Conservation (phyloP, 2,797 vertebrate genomes). For the Menidia menidia region DNA sequence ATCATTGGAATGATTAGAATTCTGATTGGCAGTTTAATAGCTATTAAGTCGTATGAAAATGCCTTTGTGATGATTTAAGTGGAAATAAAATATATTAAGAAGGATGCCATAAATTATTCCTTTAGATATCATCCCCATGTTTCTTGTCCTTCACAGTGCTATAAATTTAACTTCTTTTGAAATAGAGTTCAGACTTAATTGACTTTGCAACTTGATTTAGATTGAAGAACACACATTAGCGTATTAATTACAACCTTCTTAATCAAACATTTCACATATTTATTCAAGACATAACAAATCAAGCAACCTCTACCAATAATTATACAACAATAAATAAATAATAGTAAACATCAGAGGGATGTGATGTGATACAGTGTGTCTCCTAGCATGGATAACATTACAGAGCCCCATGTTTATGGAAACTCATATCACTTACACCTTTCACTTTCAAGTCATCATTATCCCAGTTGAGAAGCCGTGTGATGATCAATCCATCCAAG, state of each 20-base stretch:
- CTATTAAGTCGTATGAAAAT: constrained; percentile 29
- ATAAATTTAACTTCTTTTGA: constrained; percentile 25
- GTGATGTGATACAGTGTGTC: background rate
- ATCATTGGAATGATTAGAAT: constrained; percentile 33
- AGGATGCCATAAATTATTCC: constrained; percentile 9
- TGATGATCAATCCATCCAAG: constrained; percentile 5
- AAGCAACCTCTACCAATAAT: background rate
- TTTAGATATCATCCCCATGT: background rate
- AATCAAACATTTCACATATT: constrained; percentile 23
- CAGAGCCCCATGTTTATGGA: background rate
- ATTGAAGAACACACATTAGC: constrained; percentile 15
- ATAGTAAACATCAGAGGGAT: background rate
- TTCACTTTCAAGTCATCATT: constrained; percentile 2
- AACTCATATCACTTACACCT: background rate
- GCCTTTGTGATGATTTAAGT: constrained; percentile 21
- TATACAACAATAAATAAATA: too few relatives aligned
- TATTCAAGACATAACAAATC: background rate
- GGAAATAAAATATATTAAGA: constrained; percentile 14
- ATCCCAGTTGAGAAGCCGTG: constrained; percentile 1
- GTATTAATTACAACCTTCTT: constrained; percentile 36
- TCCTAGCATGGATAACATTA: constrained; percentile 13
- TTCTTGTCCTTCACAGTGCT: background rate
- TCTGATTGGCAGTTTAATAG: constrained; percentile 41
- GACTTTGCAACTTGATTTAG: constrained; percentile 40
- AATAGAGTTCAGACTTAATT: constrained; percentile 30